Conservation (phyloP, 2,888 invertebrate genomes). For the Serrognathus titanus region DNA sequence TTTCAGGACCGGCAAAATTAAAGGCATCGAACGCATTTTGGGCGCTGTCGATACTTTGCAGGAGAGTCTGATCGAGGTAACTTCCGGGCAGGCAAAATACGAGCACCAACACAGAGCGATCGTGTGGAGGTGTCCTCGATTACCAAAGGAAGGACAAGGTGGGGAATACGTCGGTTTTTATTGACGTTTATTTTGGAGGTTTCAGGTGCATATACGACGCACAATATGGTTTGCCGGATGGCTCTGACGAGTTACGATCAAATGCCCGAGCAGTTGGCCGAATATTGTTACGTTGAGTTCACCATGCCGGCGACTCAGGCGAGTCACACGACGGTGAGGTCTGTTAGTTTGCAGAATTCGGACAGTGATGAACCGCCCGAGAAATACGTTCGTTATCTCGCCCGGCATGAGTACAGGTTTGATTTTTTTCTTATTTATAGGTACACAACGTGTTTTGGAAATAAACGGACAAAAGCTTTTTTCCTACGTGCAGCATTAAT, state of each 20-base stretch:
- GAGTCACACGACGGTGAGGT: slow-evolving; percentile 93
- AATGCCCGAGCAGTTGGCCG: slow-evolving; percentile 89
- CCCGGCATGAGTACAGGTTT: slow-evolving; percentile 91
- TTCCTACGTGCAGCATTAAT: too few relatives aligned
- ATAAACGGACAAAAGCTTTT: too few relatives aligned
- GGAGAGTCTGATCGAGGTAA: slow-evolving; percentile 90
- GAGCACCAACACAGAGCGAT: slow-evolving; percentile 97
- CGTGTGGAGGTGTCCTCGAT: slow-evolving; percentile 95
- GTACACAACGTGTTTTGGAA: too few relatives aligned
- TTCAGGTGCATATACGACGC: slow-evolving; percentile 94
- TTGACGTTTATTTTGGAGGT: background rate
- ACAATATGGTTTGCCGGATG: slow-evolving; percentile 91
- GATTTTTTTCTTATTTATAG: too few relatives aligned
- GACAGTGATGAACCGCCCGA: slow-evolving; percentile 90
- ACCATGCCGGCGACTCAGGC: slow-evolving; percentile 97
- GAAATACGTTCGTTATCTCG: slow-evolving; percentile 95
- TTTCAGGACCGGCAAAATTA: slow-evolving; percentile 78
- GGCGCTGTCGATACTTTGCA: slow-evolving; percentile 89
- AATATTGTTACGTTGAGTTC: slow-evolving; percentile 89
- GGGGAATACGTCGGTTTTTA: too few relatives aligned
- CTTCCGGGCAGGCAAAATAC: slow-evolving; percentile 96
- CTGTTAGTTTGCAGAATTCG: slow-evolving; percentile 84
- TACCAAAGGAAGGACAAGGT: slow-evolving; percentile 99
- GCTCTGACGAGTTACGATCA: slow-evolving; percentile 96
- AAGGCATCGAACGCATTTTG: slow-evolving; percentile 87